Evolutionary conservation across 2,797 vertebrate genomes (phyloP), one percentile per base, ranked within the genome.

Genomic region (Liasis olivaceus): DNA sequence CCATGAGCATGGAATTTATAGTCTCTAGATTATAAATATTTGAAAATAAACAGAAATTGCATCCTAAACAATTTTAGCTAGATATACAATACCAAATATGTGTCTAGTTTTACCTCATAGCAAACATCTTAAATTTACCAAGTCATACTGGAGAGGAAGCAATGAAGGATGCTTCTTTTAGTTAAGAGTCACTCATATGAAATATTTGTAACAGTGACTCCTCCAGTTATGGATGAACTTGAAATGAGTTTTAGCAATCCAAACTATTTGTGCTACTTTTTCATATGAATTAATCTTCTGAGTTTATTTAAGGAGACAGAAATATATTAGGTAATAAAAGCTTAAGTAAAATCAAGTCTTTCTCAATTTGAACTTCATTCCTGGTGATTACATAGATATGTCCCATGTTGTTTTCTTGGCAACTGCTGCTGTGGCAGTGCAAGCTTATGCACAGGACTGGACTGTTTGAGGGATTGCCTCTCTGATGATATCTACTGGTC

Each of bases 191-290:
- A 20, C 5, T 77, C 31, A 77, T 42, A 42, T 42, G 69, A 77
- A 77, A 77, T 77, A 77, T 77, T 77, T 42, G 26, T 58, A 22
- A 72, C 9, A 22, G 89, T n/a, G 26, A 15, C 72, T 90, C 36
- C 59, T 59, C 3, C 36, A 62, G 36, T 36, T 59, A 69, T 26
- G 69, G 47, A 88, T 54, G 36, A 88, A 5, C 20, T 13, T 88
- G 36, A 91, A 88, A 88, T 62, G 28, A 17, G 31, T 31, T 47
- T 62, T 66, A 66, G 28, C n/a, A 85, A 84, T 64, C 47, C 17
- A 89, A 84, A 92, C 60, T n/a, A 84, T 89, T 85, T 85, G 47
- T 89, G 62, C 77, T 20, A 69, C 77, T 89, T 77, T 6, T 89
- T 89, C 56, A 26, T 11, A 69, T 87, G 36, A 56, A 69, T 63